Evolutionary conservation across 2,888 invertebrate species (phyloP).

Genomic region (Villa cingulata): DNA sequence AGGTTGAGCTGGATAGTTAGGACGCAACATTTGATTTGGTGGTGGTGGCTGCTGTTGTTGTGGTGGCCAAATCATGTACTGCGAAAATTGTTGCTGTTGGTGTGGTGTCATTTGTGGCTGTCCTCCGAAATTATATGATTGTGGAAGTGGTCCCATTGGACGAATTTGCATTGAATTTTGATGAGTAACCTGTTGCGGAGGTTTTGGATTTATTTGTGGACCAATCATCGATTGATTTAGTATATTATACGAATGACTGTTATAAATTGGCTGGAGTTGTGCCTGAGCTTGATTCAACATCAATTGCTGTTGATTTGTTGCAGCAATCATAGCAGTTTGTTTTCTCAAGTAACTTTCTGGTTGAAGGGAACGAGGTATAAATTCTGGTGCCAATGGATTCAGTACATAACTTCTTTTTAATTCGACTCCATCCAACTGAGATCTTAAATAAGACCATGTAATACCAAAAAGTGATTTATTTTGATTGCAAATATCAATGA

Average conservation of each 20-base stretch:
- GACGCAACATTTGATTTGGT: constrained; percentile 11
- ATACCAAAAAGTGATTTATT: constrained; percentile 59
- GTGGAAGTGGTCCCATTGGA: constrained; percentile 15
- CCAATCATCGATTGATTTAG: constrained; percentile 23
- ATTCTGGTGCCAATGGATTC: constrained; percentile 72
- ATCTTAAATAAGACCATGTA: constrained; percentile 51
- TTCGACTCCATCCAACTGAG: constrained; percentile 59
- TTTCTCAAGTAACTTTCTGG: constrained; percentile 38
- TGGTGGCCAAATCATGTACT: constrained; percentile 33
- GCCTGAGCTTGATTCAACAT: constrained; percentile 2
- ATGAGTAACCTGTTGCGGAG: constrained; percentile 13
- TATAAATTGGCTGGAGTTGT: constrained; percentile 14
- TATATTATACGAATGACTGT: constrained; percentile 19
- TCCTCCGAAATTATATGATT: constrained; percentile 23
- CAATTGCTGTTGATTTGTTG: constrained; percentile 11
- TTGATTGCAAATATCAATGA: constrained; percentile 56
- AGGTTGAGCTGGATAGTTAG: constrained; percentile 14
- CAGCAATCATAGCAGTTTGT: constrained; percentile 25
- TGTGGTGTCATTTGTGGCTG: constrained; percentile 11
- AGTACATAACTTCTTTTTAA: constrained; percentile 59
- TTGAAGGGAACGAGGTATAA: constrained; percentile 50
- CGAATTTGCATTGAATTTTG: constrained; percentile 22
- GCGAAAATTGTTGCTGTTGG: constrained; percentile 22
- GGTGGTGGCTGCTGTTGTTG: constrained; percentile 18
- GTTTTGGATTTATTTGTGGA: constrained; percentile 19